Base-by-base conservation (phyloP, 2,113 vertebrate genomes). In the Microcebus griseorufus region DNA sequence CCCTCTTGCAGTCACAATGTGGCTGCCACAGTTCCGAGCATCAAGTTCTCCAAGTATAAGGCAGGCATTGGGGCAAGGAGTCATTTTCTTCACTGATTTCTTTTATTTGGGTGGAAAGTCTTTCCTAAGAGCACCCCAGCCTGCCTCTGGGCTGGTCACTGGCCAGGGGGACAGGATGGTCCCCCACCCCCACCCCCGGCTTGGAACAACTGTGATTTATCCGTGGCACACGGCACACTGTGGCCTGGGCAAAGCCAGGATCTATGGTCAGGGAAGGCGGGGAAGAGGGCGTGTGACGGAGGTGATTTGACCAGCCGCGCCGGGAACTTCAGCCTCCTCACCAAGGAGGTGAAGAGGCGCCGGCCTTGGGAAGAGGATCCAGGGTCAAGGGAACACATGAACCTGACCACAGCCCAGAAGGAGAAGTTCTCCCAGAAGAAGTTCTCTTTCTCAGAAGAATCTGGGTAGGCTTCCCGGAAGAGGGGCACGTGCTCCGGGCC, bases 241-340 rank as follows among this genome's bases (percentile, higher is more conserved):
- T 17, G 65, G n/a, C 53, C 37, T 25, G 39, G 32, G n/a, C 42
- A 72, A 16, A 92, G 69, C 42, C 53, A 25, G n/a, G 3, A 27
- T 55, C 96, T 73, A 60, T 34, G 39, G 2, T 29, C 78, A 65
- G 42, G 72, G 22, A 58, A 34, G 25, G 34, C 22, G 39, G 29
- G 25, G 34, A 25, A 37, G 62, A 12, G 60, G 64, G n/a, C 17
- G 4, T 3, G 17, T 73, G 39, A 23, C 7, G 37, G 58, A 89
- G 78, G 34, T 20, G 3, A 5, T 48, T 8, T 7, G 4, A 32
- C 6, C 58, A 73, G 58, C 37, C 1, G 1, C 1, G 1, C 29
- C 20, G 42, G 39, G 55, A 69, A 48, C 34, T 34, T 39, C 6
- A 39, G 51, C 18, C 32, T 34, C 60, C 10, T 25, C 37, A 18